Evolutionary conservation across 2,113 vertebrate species (phyloP).

Genomic region (Cnemophilus loriae): DNA sequence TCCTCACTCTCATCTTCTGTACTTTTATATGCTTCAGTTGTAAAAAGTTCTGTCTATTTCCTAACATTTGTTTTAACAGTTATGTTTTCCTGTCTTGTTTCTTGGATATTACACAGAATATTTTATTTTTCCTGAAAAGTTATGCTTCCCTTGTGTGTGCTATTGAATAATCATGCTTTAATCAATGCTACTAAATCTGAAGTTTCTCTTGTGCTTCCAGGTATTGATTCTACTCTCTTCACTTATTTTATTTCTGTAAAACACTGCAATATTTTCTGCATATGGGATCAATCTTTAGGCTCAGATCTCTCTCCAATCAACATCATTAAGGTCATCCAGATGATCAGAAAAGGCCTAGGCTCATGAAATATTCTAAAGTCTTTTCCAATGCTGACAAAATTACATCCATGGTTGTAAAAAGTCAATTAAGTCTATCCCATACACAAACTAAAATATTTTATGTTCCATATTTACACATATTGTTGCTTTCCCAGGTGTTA

Average conservation of each 20-base stretch:
- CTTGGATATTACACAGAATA: background rate
- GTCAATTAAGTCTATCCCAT: background rate
- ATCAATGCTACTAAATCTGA: conserved; percentile 46
- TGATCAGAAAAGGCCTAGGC: background rate
- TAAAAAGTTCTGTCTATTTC: background rate
- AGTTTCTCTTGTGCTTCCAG: background rate
- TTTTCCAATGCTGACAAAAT: background rate
- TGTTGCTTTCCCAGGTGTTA: background rate
- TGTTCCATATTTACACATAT: background rate
- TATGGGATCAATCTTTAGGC: background rate
- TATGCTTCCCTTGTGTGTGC: background rate
- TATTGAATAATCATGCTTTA: conserved; percentile 40
- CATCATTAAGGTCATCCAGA: background rate
- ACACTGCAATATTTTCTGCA: background rate
- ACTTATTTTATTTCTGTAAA: conserved; percentile 5
- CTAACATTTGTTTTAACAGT: background rate
- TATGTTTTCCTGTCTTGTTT: background rate
- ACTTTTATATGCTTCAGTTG: background rate
- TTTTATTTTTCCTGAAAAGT: conserved; percentile 25
- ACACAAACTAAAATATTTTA: background rate
- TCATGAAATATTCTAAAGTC: background rate
- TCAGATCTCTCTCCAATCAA: background rate
- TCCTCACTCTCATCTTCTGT: background rate
- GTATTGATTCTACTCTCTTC: conserved; percentile 23
- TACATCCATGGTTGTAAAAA: background rate